Conservation (phyloP, 2,113 vertebrate species). For the Oenanthe melanoleuca region DNA sequence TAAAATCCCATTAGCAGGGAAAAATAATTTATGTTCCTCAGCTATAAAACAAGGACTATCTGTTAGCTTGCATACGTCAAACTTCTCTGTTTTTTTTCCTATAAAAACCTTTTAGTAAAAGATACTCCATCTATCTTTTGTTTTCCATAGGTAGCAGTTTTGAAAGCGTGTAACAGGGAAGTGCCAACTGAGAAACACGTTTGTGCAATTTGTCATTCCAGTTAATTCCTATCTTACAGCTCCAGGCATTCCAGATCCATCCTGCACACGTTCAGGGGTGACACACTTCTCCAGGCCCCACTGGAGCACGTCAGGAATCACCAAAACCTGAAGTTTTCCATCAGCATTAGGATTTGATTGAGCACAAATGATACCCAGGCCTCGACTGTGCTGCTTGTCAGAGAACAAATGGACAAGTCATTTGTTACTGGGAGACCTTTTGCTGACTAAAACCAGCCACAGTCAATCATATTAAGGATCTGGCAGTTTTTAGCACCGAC, state of each 20-base stretch:
- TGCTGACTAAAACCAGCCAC: conserved; percentile 15
- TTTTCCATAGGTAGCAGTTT: background rate
- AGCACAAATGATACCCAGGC: background rate
- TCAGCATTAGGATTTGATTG: conserved; percentile 40
- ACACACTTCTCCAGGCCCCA: background rate
- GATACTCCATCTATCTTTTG: background rate
- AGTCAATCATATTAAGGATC: conserved; percentile 54
- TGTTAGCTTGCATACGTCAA: background rate
- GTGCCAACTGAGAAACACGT: background rate
- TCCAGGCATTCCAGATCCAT: background rate
- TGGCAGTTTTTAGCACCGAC: conserved; percentile 12
- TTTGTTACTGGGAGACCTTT: conserved; percentile 56
- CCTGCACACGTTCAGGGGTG: background rate
- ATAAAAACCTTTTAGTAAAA: background rate
- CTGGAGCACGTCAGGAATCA: background rate
- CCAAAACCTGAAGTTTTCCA: background rate
- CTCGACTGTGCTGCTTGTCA: background rate
- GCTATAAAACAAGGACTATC: background rate
- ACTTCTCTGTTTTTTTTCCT: background rate
- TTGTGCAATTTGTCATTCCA: background rate
- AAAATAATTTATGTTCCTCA: background rate
- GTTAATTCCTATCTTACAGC: background rate
- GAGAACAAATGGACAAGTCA: conserved; percentile 15
- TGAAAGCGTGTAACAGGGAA: background rate
- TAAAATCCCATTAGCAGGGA: background rate